Evolutionary conservation across 2,113 vertebrate genomes (phyloP).

Genomic region (Lycocorax pyrrhopterus): DNA sequence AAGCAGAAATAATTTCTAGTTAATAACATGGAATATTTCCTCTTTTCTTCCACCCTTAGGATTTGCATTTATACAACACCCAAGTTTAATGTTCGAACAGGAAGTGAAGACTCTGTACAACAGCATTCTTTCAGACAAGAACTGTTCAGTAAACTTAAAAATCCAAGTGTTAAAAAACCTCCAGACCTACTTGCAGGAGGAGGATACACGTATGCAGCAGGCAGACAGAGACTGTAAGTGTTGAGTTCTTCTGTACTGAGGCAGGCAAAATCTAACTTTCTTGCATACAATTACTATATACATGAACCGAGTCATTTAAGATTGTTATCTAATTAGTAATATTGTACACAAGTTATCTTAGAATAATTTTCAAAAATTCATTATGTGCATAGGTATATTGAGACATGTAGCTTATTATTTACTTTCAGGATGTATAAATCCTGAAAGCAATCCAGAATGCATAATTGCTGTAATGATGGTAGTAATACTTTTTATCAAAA

Average conservation of each 20-base stretch:
- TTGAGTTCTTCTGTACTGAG: neutral
- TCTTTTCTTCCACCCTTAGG: constrained; percentile 69
- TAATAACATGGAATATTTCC: neutral
- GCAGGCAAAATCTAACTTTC: neutral
- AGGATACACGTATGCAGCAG: constrained; percentile 95
- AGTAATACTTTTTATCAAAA: neutral
- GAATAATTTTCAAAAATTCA: neutral
- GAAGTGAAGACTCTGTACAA: constrained; percentile 97
- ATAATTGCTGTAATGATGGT: neutral
- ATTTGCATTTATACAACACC: constrained; percentile 97
- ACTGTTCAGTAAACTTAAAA: constrained; percentile 92
- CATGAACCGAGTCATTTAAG: neutral
- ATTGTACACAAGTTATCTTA: neutral
- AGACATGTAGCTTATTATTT: neutral
- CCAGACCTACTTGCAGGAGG: constrained; percentile 97
- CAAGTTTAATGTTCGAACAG: constrained; percentile 94
- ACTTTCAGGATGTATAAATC: neutral
- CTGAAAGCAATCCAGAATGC: neutral
- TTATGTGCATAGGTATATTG: neutral
- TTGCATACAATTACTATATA: neutral
- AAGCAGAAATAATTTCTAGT: neutral
- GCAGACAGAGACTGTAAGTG: constrained; percentile 95
- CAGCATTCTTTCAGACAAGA: constrained; percentile 88
- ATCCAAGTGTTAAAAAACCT: constrained; percentile 98
- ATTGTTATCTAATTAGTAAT: neutral